These are phyloP conservation scores for Eustalomyia histrio DNA, from an alignment of 2,888 invertebrate genomes.

Conservation along the genomic window DNA sequence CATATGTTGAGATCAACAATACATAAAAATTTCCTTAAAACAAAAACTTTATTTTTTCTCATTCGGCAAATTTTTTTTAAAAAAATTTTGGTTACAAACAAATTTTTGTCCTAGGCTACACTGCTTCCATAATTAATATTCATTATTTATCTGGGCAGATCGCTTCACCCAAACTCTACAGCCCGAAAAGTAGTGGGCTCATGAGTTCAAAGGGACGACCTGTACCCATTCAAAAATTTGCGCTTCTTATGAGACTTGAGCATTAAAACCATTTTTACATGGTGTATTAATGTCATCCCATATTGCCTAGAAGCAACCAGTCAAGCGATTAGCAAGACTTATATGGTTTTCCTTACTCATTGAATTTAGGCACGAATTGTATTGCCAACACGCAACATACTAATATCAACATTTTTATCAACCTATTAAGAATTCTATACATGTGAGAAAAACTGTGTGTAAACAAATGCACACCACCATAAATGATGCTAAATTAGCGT, in stretches of 20 bases:
- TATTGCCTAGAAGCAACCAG: constrained; percentile 75
- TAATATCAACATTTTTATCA: constrained; percentile 11
- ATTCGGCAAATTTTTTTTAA: too few relatives aligned
- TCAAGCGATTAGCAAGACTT: constrained; percentile 76
- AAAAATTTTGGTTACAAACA: too few relatives aligned
- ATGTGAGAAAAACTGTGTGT: neutral
- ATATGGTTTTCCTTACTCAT: constrained; percentile 78
- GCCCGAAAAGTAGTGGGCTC: constrained; percentile 75
- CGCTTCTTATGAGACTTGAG: constrained; percentile 70
- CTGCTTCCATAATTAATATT: neutral
- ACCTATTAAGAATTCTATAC: constrained; percentile 58
- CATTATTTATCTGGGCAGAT: constrained; percentile 71
- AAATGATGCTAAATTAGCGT: too few relatives aligned
- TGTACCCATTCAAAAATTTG: constrained; percentile 76
- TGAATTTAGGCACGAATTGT: constrained; percentile 74
- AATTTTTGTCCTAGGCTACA: too few relatives aligned
- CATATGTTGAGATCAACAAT: too few relatives aligned
- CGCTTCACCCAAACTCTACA: constrained; percentile 74
- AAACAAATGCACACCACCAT: neutral
- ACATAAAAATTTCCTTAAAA: too few relatives aligned
- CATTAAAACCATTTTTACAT: neutral
- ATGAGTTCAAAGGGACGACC: constrained; percentile 74
- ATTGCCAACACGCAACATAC: neutral
- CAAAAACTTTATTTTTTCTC: too few relatives aligned
- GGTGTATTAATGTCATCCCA: constrained; percentile 34